phyloP scores from a whole-genome alignment of 2,888 invertebrate species.

The Beris morrisii region DNA sequence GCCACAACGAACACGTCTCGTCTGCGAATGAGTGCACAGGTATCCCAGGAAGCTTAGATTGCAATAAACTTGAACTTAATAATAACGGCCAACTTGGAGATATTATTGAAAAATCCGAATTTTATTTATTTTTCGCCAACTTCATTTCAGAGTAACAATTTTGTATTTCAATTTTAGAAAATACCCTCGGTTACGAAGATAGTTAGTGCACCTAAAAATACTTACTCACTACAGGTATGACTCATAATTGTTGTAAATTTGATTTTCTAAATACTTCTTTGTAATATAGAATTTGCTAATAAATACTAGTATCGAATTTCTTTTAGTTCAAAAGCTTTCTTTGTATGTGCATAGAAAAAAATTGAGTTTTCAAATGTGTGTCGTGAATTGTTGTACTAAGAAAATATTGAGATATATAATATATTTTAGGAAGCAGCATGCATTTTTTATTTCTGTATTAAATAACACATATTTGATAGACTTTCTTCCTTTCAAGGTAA shows the following conservation, averaged over 20 bases:
- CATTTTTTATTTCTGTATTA: no score
- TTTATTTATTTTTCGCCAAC: constrained; percentile 1
- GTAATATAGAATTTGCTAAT: no score
- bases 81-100: no score
- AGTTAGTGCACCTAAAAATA: constrained; percentile 39
- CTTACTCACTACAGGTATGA: constrained; percentile 43
- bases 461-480: no score
- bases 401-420: no score
- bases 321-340: no score
- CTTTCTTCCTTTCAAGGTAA: constrained; percentile 15
- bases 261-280: no score
- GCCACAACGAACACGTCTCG: constrained; percentile 59
- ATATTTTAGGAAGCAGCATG: no score
- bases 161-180: constrained; percentile 36
- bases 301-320: no score
- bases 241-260: neutral
- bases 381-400: no score
- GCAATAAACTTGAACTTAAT: neutral
- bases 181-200: constrained; percentile 35
- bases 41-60: constrained; percentile 32
- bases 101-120: constrained; percentile 1
- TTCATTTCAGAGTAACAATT: neutral
- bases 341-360: no score
- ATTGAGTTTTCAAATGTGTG: no score
- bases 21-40: constrained; percentile 50